Conservation (phyloP, 2,797 vertebrate species). For the Mus spretus region DNA sequence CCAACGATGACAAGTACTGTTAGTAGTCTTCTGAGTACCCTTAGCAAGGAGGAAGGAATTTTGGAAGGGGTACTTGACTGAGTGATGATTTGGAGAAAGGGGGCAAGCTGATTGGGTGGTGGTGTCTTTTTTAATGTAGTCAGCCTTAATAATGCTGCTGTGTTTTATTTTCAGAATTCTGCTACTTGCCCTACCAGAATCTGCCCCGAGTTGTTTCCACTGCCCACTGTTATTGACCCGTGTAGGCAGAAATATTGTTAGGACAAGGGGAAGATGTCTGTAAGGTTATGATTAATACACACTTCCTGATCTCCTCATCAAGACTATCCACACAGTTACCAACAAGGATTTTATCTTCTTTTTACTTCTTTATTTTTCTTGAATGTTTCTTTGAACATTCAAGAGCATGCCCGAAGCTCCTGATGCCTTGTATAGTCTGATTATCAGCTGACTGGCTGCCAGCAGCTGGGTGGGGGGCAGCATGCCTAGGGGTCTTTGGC, state of each 20-base stretch:
- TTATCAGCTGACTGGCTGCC: background rate
- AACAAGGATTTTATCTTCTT: slow-evolving; percentile 31
- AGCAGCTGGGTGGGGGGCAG: background rate
- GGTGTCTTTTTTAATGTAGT: background rate
- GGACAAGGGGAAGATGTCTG: background rate
- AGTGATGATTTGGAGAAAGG: slow-evolving; percentile 24
- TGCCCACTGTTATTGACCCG: background rate
- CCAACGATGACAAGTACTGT: background rate
- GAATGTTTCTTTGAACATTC: background rate
- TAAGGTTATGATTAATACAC: background rate
- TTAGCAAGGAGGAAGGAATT: slow-evolving; percentile 48
- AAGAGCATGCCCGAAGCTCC: background rate
- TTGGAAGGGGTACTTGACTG: background rate
- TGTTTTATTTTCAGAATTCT: slow-evolving; percentile 53
- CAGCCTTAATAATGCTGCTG: slow-evolving; percentile 7
- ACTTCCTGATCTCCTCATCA: slow-evolving; percentile 3
- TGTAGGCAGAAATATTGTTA: background rate
- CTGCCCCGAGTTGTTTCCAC: background rate
- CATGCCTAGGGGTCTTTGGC: background rate
- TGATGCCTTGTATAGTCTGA: background rate
- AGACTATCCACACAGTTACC: background rate
- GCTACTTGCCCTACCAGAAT: background rate
- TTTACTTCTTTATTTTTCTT: background rate
- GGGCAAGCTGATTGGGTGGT: background rate
- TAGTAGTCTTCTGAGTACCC: slow-evolving; percentile 44